phyloP scores from a whole-genome alignment of 2,888 invertebrate species.

The Caenorhabditis japonica region DNA sequence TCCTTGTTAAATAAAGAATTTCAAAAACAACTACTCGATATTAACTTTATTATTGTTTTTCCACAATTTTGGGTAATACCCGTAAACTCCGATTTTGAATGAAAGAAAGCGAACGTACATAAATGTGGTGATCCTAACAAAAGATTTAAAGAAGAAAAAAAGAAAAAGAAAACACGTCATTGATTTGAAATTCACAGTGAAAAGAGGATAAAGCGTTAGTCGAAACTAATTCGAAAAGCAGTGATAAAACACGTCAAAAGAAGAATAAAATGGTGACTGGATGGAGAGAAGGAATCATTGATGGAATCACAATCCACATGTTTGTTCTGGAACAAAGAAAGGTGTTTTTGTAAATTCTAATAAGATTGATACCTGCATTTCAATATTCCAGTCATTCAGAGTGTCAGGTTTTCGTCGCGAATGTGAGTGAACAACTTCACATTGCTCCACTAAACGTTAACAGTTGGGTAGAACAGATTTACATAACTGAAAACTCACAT shows the following conservation, averaged over 20 bases:
- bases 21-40: too few species aligned
- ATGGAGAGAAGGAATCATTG: background rate
- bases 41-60: too few species aligned
- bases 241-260: too few species aligned
- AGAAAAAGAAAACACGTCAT: background rate
- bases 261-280: conserved; percentile 11
- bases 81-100: too few species aligned
- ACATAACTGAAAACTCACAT: conserved; percentile 32
- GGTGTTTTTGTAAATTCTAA: too few species aligned
- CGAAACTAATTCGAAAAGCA: conserved; percentile 12
- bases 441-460: conserved; percentile 49
- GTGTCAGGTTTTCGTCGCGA: conserved; percentile 38
- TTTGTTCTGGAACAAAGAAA: conserved; percentile 32
- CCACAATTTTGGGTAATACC: too few species aligned
- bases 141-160: too few species aligned
- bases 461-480: background rate
- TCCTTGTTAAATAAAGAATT: too few species aligned
- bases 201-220: conserved; percentile 6
- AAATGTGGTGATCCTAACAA: too few species aligned
- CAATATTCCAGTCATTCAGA: conserved; percentile 45
- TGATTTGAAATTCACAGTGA: conserved; percentile 36
- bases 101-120: too few species aligned
- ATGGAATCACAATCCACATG: conserved; percentile 42
- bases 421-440: conserved; percentile 46
- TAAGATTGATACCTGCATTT: conserved; percentile 42